Percentiles rank a stretch among this genome's conserved stretches.
These are phyloP conservation scores for Umimayanthus kanabou DNA, from an alignment of 92 coral and sea anemone genomes.

Conservation along the genomic window DNA sequence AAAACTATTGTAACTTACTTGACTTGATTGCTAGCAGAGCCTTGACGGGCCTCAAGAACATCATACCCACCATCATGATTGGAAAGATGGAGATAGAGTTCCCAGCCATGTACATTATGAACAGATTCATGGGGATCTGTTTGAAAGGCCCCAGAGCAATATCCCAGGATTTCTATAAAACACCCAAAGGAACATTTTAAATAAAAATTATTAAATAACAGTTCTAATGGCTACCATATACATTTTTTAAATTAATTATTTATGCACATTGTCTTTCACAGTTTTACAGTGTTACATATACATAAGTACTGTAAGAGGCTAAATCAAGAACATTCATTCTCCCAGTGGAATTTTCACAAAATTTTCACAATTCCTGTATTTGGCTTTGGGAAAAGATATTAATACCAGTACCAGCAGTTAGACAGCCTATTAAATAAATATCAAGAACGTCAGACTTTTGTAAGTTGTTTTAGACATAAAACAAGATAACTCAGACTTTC, in stretches of 20 bases:
- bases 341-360: too few relatives aligned
- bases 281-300: too few relatives aligned
- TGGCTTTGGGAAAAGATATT: too few relatives aligned
- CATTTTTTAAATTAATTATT: too few relatives aligned
- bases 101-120: slow-evolving; percentile 99
- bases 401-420: too few relatives aligned
- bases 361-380: too few relatives aligned
- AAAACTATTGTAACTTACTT: slow-evolving; percentile 60
- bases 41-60: slow-evolving; percentile 96
- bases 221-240: background rate
- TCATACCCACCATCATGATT: slow-evolving; percentile 99
- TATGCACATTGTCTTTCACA: too few relatives aligned
- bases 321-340: background rate
- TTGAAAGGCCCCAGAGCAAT: slow-evolving; percentile 98
- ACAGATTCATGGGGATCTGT: slow-evolving; percentile 96
- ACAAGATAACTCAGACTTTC: too few relatives aligned
- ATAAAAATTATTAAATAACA: background rate
- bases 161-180: slow-evolving; percentile 96
- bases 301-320: too few relatives aligned
- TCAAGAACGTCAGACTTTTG: too few relatives aligned
- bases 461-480: too few relatives aligned
- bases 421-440: too few relatives aligned
- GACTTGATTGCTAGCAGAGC: slow-evolving; percentile 93
- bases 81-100: slow-evolving; percentile 96
- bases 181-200: background rate